Percentiles rank a stretch among this genome's conserved stretches.
Conservation (phyloP, 1,140 invertebrate genomes). For the Parasteatoda tepidariorum region DNA sequence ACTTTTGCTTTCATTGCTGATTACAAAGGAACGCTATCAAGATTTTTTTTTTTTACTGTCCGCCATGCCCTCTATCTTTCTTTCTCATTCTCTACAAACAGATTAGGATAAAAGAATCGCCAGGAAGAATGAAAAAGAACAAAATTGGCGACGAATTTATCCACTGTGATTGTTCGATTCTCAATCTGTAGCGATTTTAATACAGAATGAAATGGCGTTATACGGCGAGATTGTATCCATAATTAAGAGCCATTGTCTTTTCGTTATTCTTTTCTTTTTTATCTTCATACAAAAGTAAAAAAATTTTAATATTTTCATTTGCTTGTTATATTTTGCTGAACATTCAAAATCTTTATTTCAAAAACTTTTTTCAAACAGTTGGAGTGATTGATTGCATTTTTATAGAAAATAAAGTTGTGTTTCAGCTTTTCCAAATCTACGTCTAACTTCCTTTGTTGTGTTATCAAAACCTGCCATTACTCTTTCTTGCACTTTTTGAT, state of each 20-base stretch:
- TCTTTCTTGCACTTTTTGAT: too few relatives aligned
- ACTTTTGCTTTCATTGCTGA: slow-evolving; percentile 51
- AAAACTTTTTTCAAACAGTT: too few relatives aligned
- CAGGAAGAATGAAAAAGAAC: background rate
- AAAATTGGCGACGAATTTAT: slow-evolving; percentile 22
- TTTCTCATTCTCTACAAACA: slow-evolving; percentile 21
- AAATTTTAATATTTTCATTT: background rate
- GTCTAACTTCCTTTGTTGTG: too few relatives aligned
- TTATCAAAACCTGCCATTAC: too few relatives aligned
- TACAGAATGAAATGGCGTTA: background rate
- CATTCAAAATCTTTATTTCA: too few relatives aligned
- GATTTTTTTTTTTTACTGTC: background rate
- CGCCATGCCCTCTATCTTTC: background rate
- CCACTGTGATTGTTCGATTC: slow-evolving; percentile 12
- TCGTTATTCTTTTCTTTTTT: background rate
- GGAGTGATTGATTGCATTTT: too few relatives aligned
- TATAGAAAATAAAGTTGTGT: too few relatives aligned
- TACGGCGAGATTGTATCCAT: background rate
- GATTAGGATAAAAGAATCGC: slow-evolving; percentile 30
- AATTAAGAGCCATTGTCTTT: slow-evolving; percentile 8
- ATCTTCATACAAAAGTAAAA: background rate
- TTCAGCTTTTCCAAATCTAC: too few relatives aligned
- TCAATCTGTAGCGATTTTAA: slow-evolving; percentile 20
- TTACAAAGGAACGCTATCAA: slow-evolving; percentile 53
- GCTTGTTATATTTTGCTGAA: too few relatives aligned